Percentiles rank a stretch among this genome's conserved stretches.
phyloP scores from a whole-genome alignment of 2,888 invertebrate genomes.

The Agonopterix arenella region DNA sequence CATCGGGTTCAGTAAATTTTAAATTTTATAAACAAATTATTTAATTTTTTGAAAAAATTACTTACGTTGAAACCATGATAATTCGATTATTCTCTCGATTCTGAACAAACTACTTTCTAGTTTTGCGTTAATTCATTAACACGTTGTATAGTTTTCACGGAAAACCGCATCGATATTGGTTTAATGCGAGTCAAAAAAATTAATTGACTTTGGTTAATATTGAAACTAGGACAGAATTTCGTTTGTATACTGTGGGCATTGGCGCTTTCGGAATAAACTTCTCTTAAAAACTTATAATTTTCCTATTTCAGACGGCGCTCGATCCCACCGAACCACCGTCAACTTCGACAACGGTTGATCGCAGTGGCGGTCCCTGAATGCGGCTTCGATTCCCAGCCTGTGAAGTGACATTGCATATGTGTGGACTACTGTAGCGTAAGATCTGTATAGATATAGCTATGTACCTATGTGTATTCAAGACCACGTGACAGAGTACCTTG shows the following conservation, averaged over 20 bases:
- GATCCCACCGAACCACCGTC: slow-evolving; percentile 50
- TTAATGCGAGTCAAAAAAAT: too few relatives aligned
- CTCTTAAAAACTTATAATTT: slow-evolving; percentile 6
- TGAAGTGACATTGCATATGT: slow-evolving; percentile 21
- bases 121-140: too few relatives aligned
- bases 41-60: too few relatives aligned
- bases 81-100: too few relatives aligned
- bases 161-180: too few relatives aligned
- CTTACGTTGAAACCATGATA: too few relatives aligned
- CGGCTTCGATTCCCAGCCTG: slow-evolving; percentile 16
- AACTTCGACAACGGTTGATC: slow-evolving; percentile 28
- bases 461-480: background rate
- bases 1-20: too few relatives aligned
- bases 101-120: too few relatives aligned
- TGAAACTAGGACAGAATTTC: background rate
- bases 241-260: background rate
- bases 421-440: slow-evolving; percentile 22
- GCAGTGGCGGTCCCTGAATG: slow-evolving; percentile 28
- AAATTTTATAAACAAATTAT: too few relatives aligned
- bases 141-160: too few relatives aligned
- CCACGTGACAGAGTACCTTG: background rate
- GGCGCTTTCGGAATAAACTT: background rate
- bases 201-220: background rate
- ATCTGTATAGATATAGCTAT: slow-evolving; percentile 19
- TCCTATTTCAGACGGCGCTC: slow-evolving; percentile 58